A percentile compares a stretch with the other conserved stretches of the same genome.
These are phyloP conservation scores for Gavialis gangeticus DNA, from an alignment of 2,113 vertebrate species.

Conservation along the genomic window DNA sequence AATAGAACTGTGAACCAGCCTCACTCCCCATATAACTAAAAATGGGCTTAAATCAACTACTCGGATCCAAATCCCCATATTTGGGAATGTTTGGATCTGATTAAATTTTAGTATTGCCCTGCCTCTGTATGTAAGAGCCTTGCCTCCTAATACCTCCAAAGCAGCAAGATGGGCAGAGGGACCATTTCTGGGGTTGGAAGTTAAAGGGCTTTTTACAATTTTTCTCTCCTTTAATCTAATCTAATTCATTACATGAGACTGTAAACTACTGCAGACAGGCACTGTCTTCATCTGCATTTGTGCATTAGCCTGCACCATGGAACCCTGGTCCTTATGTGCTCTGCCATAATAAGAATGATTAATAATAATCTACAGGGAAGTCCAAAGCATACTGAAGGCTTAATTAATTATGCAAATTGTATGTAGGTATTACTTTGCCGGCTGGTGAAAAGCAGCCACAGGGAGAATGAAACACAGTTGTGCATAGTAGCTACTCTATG, in stretches of 20 bases:
- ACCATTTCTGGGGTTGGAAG: neutral
- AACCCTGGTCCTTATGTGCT: neutral
- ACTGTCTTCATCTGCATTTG: neutral
- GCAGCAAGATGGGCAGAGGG: neutral
- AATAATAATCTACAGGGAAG: neutral
- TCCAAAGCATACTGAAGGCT: neutral
- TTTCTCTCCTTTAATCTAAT: neutral
- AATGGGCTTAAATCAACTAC: neutral
- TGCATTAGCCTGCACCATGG: neutral
- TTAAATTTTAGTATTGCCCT: neutral
- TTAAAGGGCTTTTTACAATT: neutral
- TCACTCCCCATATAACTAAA: neutral
- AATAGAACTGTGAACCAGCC: neutral
- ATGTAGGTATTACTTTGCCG: neutral
- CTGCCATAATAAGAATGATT: neutral
- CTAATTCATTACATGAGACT: neutral
- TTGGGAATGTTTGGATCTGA: neutral
- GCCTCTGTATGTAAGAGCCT: neutral
- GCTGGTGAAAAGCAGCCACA: neutral
- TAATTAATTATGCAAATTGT: neutral
- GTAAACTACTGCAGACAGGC: neutral
- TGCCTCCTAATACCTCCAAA: neutral
- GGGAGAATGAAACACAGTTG: neutral
- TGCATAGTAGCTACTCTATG: neutral
- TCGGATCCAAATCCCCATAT: neutral